Conservation (phyloP, 2,888 invertebrate genomes). For the Dichetophora obliterata region DNA sequence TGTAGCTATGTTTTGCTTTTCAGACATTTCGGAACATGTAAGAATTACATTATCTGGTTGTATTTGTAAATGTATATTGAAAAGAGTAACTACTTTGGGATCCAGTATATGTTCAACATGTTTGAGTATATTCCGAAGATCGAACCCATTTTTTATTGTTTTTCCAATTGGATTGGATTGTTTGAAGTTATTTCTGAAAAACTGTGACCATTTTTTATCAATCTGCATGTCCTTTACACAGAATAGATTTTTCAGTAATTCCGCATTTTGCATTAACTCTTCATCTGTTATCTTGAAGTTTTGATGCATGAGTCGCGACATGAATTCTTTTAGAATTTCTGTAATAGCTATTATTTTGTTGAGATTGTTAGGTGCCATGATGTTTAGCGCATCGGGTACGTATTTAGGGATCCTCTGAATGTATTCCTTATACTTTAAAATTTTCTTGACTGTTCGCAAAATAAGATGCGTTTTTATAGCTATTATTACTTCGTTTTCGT, state of each 20-base stretch:
- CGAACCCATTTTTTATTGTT: no score
- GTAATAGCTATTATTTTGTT: constrained; percentile 10
- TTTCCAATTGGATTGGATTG: not conserved
- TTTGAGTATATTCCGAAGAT: not conserved
- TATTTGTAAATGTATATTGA: no score
- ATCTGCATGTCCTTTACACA: not conserved
- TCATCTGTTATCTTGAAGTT: not conserved
- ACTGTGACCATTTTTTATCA: not conserved
- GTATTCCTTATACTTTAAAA: not conserved
- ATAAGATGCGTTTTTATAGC: not conserved
- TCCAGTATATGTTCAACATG: not conserved
- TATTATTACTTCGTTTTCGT: not conserved
- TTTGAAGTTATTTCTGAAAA: not conserved
- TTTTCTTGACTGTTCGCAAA: not conserved
- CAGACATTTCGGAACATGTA: no score
- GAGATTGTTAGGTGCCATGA: not conserved
- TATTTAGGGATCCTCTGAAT: not conserved
- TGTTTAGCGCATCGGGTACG: not conserved
- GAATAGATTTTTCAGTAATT: not conserved
- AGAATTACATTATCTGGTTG: no score
- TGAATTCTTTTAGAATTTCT: not conserved
- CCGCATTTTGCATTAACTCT: not conserved
- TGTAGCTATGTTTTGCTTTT: no score
- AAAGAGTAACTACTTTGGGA: no score
- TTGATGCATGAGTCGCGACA: no score